Conservation (phyloP, 2,888 invertebrate genomes). For the Diaprepes abbreviatus region DNA sequence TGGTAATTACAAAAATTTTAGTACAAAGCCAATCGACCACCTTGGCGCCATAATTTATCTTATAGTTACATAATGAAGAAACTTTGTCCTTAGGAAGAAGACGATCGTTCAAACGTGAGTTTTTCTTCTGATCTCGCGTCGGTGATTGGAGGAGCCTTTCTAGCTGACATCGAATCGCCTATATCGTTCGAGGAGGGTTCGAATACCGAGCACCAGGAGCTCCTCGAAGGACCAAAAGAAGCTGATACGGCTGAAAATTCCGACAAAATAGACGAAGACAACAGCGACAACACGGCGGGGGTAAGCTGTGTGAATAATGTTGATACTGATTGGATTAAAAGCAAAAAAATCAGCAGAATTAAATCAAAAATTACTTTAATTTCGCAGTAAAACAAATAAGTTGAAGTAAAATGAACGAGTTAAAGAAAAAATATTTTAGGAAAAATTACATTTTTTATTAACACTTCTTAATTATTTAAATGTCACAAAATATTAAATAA, state of each 20-base stretch:
- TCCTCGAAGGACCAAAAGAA: conserved; percentile 10
- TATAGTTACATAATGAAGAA: conserved; percentile 14
- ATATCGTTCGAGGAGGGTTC: conserved; percentile 14
- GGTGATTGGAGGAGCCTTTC: conserved; percentile 43
- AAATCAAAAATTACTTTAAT: too few relatives aligned
- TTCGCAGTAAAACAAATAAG: too few relatives aligned
- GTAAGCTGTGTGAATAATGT: too few relatives aligned
- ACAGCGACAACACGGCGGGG: conserved; percentile 37
- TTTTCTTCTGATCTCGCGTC: conserved; percentile 61
- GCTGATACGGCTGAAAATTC: conserved; percentile 1
- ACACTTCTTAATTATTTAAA: too few relatives aligned
- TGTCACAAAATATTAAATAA: too few relatives aligned
- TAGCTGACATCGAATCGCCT: conserved; percentile 42
- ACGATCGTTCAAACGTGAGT: conserved; percentile 49
- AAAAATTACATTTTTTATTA: too few relatives aligned
- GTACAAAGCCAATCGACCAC: too few relatives aligned
- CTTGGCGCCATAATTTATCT: background rate
- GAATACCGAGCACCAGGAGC: background rate
- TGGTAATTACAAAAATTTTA: too few relatives aligned
- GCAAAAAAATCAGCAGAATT: too few relatives aligned
- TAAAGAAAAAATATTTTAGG: too few relatives aligned
- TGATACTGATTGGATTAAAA: too few relatives aligned
- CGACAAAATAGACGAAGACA: background rate
- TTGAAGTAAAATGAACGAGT: too few relatives aligned
- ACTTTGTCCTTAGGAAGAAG: conserved; percentile 28